phyloP scores from a whole-genome alignment of 2,113 vertebrate genomes.

The Triplophysa dalaica region DNA sequence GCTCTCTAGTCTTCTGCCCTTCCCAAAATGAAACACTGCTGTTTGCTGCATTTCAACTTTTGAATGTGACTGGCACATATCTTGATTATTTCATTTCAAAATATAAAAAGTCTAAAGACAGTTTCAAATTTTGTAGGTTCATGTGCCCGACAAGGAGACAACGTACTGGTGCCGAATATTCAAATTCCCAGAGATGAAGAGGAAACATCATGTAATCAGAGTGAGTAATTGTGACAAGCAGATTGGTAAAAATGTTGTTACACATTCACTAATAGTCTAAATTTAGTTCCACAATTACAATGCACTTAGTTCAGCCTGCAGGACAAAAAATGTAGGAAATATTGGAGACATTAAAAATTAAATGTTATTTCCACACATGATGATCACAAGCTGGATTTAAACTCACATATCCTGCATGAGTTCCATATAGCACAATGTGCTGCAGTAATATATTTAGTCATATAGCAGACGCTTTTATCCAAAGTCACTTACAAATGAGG shows the following conservation, averaged over 20 bases:
- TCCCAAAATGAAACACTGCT: neutral
- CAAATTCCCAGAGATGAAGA: conserved; percentile 78
- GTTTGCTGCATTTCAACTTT: neutral
- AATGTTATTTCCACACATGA: neutral
- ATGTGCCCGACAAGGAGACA: conserved; percentile 83
- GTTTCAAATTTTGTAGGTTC: conserved; percentile 84
- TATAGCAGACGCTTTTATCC: neutral
- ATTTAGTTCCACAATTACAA: neutral
- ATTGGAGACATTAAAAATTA: neutral
- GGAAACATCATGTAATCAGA: conserved; percentile 83
- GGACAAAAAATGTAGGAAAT: neutral
- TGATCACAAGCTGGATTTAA: neutral
- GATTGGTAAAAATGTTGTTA: neutral
- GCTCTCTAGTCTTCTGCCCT: neutral
- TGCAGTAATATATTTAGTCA: neutral
- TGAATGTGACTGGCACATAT: neutral
- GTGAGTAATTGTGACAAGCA: no score
- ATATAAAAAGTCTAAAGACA: conserved; percentile 7
- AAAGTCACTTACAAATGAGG: no score
- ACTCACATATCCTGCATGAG: neutral
- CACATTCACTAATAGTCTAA: no score
- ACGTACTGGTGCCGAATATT: conserved; percentile 91
- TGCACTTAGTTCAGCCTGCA: neutral
- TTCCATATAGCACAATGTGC: neutral
- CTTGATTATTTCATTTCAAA: neutral